Base-by-base conservation (phyloP, 2,888 invertebrate genomes). In the Glyphotaelius pellucidus region DNA sequence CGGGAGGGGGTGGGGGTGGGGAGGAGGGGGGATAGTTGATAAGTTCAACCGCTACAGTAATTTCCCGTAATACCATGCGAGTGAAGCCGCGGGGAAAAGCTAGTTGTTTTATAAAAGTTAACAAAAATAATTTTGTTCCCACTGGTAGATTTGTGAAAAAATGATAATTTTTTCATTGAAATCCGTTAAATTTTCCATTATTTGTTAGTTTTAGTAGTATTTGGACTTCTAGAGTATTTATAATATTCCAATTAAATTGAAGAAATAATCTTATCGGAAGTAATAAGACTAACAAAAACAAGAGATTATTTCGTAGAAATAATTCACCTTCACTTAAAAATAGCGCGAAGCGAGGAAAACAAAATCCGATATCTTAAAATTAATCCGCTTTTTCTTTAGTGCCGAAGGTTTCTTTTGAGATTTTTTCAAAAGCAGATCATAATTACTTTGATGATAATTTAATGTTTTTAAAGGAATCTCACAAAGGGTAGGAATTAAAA, bases 371-470 rank as follows among this genome's bases (percentile, higher is more conserved):
- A 90, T 90, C 52, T 52, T 31, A 83, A 83, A 81, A 90, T 90
- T 81, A 80, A 90, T 90, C 90, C 90, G 84, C 52, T 90, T 83
- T 91, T 83, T 88, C 81, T 38, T 32, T 30, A 89, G 83, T 86
- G 90, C 31, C 67, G 35, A 85, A 35, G 81, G 83, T 91, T 86
- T 91, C 91, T 91, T 91, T 91, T 91, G 91, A 91, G 80, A 88
- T 89, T 91, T 91, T 91, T 91, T 47, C 90, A 88, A 90, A 81
- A 92, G 92, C 91, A 86, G 80, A 91, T 86, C 90, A 93, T 93
- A 92, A 93, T 93, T 93, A 92, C 93, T 93, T 91, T 92, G 93
- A 93, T 91, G 93, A 93, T 93, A 93, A 93, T 93, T 93, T 93
- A 93, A 93, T 93, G 92, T 93, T 93, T 91, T 92, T 89, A 90